Conservation (phyloP, 2,888 invertebrate species). For the Cremastinae sp. region DNA sequence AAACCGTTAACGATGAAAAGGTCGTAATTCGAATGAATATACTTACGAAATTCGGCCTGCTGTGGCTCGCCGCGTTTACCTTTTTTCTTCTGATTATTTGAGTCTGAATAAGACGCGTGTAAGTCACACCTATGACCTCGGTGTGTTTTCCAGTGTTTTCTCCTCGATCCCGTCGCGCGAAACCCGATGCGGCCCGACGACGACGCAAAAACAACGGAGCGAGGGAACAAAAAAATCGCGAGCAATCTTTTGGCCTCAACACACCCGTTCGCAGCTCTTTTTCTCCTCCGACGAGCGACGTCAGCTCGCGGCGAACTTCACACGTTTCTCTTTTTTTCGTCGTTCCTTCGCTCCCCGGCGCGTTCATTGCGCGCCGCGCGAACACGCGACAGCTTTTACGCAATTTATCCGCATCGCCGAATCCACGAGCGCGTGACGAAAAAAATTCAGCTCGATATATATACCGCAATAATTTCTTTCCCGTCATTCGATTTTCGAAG, state of each 20-base stretch:
- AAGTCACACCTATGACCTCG: constrained; percentile 42
- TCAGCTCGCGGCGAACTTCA: constrained; percentile 32
- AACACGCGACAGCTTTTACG: constrained; percentile 37
- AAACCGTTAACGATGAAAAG: constrained; percentile 13
- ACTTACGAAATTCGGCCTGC: not conserved
- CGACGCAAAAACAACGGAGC: no score
- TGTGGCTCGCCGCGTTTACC: not conserved
- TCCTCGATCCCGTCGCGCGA: constrained; percentile 36
- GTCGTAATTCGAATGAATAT: not conserved
- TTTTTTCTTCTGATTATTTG: not conserved
- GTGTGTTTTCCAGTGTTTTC: constrained; percentile 18
- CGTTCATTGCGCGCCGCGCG: no score
- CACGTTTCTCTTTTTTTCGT: constrained; percentile 47
- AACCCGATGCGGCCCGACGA: constrained; percentile 38
- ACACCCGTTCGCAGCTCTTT: constrained; percentile 49
- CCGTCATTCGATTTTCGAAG: constrained; percentile 34
- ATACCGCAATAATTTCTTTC: no score
- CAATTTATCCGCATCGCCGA: constrained; percentile 50
- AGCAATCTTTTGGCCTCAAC: constrained; percentile 32
- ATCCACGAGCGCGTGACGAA: constrained; percentile 33
- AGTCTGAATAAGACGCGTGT: not conserved
- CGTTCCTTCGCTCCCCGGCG: no score
- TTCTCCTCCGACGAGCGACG: constrained; percentile 30
- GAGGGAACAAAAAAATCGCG: constrained; percentile 11
- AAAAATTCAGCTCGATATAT: constrained; percentile 49